A percentile compares a stretch with the other conserved stretches of the same genome.
These are phyloP conservation scores for Anhinga anhinga DNA, from an alignment of 2,113 vertebrate genomes.

Conservation along the genomic window DNA sequence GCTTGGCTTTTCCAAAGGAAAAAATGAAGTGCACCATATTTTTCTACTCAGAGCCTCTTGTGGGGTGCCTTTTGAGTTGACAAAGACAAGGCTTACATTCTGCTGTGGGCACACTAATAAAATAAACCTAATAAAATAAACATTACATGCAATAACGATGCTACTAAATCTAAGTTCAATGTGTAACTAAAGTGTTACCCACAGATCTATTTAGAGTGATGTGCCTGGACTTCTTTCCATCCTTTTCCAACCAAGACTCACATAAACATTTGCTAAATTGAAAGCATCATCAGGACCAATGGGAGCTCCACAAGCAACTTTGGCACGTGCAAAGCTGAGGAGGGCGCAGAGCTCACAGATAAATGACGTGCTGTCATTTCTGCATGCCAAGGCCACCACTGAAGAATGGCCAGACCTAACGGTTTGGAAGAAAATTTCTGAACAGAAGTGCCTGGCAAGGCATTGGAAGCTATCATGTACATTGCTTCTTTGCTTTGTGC, in stretches of 20 bases:
- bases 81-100: constrained; percentile 55
- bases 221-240: constrained; percentile 34
- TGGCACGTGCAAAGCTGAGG: neutral
- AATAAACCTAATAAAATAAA: constrained; percentile 69
- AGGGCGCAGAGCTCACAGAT: neutral
- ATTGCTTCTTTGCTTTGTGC: neutral
- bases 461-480: neutral
- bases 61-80: constrained; percentile 59
- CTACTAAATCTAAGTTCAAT: constrained; percentile 60
- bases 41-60: constrained; percentile 65
- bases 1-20: constrained; percentile 65
- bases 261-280: constrained; percentile 42
- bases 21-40: constrained; percentile 56
- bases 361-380: neutral
- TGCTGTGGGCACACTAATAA: constrained; percentile 65
- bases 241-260: neutral
- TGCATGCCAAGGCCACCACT: neutral
- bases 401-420: neutral
- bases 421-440: neutral
- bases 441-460: neutral
- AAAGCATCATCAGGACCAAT: neutral
- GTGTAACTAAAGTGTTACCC: constrained; percentile 64
- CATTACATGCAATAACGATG: constrained; percentile 62
- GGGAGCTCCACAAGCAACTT: neutral
- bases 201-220: constrained; percentile 58